Conservation (phyloP, 2,113 vertebrate genomes). For the Saimiri boliviensis region DNA sequence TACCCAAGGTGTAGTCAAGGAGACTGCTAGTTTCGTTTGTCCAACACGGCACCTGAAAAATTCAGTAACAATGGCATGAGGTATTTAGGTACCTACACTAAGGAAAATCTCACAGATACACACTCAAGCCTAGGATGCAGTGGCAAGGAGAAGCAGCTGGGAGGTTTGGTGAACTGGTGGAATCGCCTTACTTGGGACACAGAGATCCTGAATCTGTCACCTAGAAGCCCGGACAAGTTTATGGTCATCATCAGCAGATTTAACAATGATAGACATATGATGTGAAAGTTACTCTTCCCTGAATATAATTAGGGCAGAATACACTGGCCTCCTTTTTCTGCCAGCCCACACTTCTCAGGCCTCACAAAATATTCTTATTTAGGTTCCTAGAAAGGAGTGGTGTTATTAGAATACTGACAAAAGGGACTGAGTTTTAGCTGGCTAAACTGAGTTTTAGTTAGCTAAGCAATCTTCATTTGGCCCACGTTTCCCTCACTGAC, state of each 20-base stretch:
- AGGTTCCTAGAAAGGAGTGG: rapidly evolving
- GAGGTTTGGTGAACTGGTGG: not conserved
- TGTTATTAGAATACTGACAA: not conserved
- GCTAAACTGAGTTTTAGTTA: not conserved
- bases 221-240: not conserved
- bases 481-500: not conserved
- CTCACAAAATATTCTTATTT: not conserved
- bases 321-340: not conserved
- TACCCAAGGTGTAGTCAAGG: not conserved
- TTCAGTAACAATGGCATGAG: not conserved
- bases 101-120: not conserved
- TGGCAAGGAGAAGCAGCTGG: not conserved
- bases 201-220: not conserved
- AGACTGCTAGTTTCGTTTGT: not conserved
- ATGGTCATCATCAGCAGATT: not conserved
- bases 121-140: rapidly evolving
- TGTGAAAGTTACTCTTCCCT: not conserved
- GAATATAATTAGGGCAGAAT: not conserved
- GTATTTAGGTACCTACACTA: not conserved
- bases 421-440: not conserved
- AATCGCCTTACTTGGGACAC: not conserved
- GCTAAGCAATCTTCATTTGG: not conserved
- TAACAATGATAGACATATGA: not conserved
- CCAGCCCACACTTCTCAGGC: not conserved
- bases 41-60: not conserved